phyloP scores from a whole-genome alignment of 2,113 vertebrate species.

The Protobothrops flavoviridis region DNA sequence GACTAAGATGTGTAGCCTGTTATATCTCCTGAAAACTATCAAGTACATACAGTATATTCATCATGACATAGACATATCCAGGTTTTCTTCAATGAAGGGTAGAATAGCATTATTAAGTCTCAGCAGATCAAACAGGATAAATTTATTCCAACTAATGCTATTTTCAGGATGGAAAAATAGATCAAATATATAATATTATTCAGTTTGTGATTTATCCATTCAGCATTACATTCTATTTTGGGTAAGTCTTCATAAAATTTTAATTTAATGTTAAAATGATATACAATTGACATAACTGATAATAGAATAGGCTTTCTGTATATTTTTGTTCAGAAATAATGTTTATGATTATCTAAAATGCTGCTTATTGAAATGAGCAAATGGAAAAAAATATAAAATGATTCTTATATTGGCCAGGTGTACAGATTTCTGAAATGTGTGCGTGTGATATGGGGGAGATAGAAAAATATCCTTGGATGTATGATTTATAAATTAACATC shows the following conservation, averaged over 20 bases:
- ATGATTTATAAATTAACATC: not conserved
- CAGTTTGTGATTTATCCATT: not conserved
- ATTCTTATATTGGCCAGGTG: not conserved
- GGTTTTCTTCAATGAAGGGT: not conserved
- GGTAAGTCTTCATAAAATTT: not conserved
- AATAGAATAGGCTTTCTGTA: not conserved
- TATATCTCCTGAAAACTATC: not conserved
- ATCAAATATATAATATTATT: not conserved
- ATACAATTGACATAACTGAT: not conserved
- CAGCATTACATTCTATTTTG: not conserved
- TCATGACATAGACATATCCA: not conserved
- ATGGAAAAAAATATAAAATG: not conserved
- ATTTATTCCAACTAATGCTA: not conserved
- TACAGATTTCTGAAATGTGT: not conserved
- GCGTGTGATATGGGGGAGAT: not conserved
- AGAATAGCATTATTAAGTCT: not conserved
- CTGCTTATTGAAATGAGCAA: not conserved
- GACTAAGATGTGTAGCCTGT: not conserved
- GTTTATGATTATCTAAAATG: not conserved
- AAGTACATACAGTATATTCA: not conserved
- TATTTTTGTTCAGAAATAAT: not conserved
- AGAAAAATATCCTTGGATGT: not conserved
- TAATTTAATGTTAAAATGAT: not conserved
- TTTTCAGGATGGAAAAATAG: not conserved
- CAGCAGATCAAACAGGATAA: not conserved